Conservation (phyloP, 2,888 invertebrate genomes). For the Conus canariensis region DNA sequence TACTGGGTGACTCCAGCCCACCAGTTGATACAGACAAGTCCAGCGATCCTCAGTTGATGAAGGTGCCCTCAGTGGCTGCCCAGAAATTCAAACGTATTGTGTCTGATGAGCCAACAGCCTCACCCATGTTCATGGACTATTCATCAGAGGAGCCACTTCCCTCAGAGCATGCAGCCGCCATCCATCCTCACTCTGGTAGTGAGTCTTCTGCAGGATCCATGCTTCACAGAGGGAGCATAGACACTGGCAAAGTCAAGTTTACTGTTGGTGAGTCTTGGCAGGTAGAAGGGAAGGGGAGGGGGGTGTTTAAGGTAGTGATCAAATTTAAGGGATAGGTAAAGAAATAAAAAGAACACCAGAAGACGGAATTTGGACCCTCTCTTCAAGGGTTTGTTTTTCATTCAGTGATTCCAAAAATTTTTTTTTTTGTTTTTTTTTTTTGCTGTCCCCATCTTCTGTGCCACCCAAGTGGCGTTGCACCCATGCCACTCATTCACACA, state of each 20-base stretch:
- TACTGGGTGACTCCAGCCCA: constrained; percentile 8
- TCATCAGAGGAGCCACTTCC: constrained; percentile 47
- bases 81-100: constrained; percentile 48
- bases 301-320: not conserved
- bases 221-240: constrained; percentile 27
- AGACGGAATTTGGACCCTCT: too few species aligned
- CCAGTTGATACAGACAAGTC: not conserved
- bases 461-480: too few species aligned
- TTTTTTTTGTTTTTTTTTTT: not conserved
- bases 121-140: constrained; percentile 45
- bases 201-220: not conserved
- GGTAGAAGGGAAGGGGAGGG: not conserved
- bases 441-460: too few species aligned
- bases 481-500: too few species aligned
- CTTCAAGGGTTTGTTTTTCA: not conserved
- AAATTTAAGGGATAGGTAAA: too few species aligned
- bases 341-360: too few species aligned
- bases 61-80: constrained; percentile 42
- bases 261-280: constrained; percentile 49
- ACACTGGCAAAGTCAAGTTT: constrained; percentile 41
- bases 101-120: constrained; percentile 45
- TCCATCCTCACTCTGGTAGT: not conserved
- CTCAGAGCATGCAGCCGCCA: constrained; percentile 44
- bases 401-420: too few species aligned
- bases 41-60: not conserved